Conservation (phyloP, 1,140 invertebrate genomes). For the Brachionus sp. region DNA sequence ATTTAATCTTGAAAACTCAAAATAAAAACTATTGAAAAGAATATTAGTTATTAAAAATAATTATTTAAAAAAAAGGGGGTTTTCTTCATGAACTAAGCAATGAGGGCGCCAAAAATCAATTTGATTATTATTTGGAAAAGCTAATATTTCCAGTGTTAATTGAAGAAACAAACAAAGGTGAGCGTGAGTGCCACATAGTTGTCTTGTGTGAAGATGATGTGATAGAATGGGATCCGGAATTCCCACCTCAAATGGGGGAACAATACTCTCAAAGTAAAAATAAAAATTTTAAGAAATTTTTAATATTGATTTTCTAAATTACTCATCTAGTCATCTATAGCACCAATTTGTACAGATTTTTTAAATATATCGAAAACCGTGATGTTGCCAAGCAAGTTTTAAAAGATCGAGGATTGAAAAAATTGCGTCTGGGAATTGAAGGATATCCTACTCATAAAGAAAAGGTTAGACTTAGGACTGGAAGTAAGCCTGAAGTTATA, state of each 20-base stretch:
- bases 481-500: conserved; percentile 74
- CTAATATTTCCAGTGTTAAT: conserved; percentile 44
- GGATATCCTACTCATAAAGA: conserved; percentile 98
- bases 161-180: conserved; percentile 57
- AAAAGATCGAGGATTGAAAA: conserved; percentile 95
- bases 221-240: conserved; percentile 97
- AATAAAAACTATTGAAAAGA: no score
- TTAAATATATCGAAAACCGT: conserved; percentile 98
- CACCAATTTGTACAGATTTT: conserved; percentile 90
- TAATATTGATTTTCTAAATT: not conserved
- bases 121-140: conserved; percentile 88
- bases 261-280: conserved; percentile 75
- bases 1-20: no score
- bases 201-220: conserved; percentile 89
- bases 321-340: conserved; percentile 66
- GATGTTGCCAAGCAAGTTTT: conserved; percentile 97
- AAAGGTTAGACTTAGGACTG: conserved; percentile 76
- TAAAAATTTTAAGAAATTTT: conserved; percentile 27
- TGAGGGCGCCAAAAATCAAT: conserved; percentile 92
- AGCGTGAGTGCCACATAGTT: conserved; percentile 73
- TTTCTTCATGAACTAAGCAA: conserved; percentile 96
- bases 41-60: no score
- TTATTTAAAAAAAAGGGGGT: conserved; percentile 67
- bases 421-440: conserved; percentile 97
- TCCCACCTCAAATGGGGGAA: conserved; percentile 94